Base-by-base conservation (phyloP, 2,113 vertebrate genomes). In the Brienomyrus longianalis region DNA sequence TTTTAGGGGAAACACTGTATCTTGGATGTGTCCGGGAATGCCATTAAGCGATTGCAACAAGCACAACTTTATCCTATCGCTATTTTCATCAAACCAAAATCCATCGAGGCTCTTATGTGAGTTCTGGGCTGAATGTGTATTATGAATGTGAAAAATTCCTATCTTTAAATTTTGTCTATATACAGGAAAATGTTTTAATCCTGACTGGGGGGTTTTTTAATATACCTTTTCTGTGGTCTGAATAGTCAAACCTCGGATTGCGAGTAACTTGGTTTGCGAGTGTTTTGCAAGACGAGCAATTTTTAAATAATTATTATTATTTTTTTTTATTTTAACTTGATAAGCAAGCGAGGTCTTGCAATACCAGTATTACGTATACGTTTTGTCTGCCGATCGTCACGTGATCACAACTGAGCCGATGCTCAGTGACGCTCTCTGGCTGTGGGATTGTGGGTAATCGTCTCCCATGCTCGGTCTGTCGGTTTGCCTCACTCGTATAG, bases 11-110 rank as follows among this genome's bases (percentile, higher is more conserved):
- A 99, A 92, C 98, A 99, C 95, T 99, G 98, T 95, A 99, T 99
- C 93, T 96, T 99, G 95, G 98, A 99, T 89, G 98, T 99, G 90
- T 99, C 98, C 50, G 98, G 98, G 92, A 99, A 99, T 87, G 98
- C 98, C 88, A 99, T 99, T 94, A 99, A 99, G 95, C 96, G 98
- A 94, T 97, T 99, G 96, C 98, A 99, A 95, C 98, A 99, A 97
- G 97, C 98, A 97, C 98, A 99, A 95, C 98, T 99, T 93, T 98
- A 98, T 94, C 96, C 98, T 54, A 97, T 99, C 89, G 98, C 98
- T 94, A 97, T 99, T 95, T 99, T 99, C 97, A 99, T 99, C 95
- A 99, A 99, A 97, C 98, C 98, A 95, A 99, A 98, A 97, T 99
- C 98, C 90, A 96, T 99, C 51, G 98, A 99, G 96, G 97, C 98